These are phyloP conservation scores for Ormyrus labotus DNA, from an alignment of 2,888 invertebrate genomes.

Conservation along the genomic window DNA sequence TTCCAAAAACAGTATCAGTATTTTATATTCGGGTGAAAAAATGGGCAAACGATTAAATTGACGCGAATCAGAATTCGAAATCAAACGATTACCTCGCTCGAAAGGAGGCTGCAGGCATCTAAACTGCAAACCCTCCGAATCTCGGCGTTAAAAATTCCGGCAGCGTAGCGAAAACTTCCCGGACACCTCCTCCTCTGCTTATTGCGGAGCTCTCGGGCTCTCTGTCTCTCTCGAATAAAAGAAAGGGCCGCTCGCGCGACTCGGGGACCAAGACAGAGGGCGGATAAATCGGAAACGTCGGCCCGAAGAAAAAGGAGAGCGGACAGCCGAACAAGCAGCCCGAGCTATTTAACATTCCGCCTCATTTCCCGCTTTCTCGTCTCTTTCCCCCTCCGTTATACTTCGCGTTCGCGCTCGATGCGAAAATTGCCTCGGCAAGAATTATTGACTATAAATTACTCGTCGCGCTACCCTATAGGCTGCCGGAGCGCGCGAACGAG, in stretches of 20 bases:
- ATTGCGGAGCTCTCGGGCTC: too few species aligned
- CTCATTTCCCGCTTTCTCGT: conserved; percentile 62
- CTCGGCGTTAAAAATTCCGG: too few species aligned
- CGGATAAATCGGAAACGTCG: conserved; percentile 44
- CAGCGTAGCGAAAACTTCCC: too few species aligned
- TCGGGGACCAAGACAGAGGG: not conserved
- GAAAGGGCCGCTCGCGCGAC: not conserved
- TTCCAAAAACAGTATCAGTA: too few species aligned
- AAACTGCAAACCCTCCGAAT: too few species aligned
- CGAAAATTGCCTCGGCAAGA: conserved; percentile 70
- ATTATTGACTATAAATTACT: conserved; percentile 72
- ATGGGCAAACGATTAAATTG: too few species aligned
- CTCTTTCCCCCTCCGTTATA: not conserved
- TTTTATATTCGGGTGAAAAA: too few species aligned
- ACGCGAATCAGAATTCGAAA: too few species aligned
- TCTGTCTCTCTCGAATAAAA: not conserved
- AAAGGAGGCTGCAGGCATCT: too few species aligned
- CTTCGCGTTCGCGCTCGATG: conserved; percentile 65
- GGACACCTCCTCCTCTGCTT: too few species aligned
- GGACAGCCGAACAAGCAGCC: conserved; percentile 44
- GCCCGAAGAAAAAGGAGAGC: conserved; percentile 18
- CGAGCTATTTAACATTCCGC: conserved; percentile 69
- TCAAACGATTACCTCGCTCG: too few species aligned
- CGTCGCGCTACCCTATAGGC: conserved; percentile 60
- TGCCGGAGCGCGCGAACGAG: conserved; percentile 48